Evolutionary conservation across 2,888 invertebrate species (phyloP), one percentile per base, ranked within the genome.

Genomic region (Clitarchus hookeri): DNA sequence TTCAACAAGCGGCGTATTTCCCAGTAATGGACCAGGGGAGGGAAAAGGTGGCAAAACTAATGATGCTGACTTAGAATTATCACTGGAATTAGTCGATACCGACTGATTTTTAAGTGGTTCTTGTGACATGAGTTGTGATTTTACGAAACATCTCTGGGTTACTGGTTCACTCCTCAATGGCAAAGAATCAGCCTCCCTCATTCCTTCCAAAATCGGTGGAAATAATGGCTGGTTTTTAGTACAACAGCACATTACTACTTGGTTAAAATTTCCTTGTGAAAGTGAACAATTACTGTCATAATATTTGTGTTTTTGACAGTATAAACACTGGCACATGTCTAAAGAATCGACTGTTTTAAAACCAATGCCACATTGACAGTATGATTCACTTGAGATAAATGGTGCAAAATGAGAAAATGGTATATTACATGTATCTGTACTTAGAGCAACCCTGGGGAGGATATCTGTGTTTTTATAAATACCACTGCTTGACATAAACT

Each of bases 1-100:
- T 88, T 97, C 97, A 25, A 97, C 95, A 77, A 97, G 92, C 84
- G 96, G 94, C 2, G 97, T 97, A 90, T 96, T 96, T 9, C 97
- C 97, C 44, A 97, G 92, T 88, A 96, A 92, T 0, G 97, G 97
- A 0, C 97, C 97, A 0, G 97, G 97, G 6, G 97, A 97, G 82
- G 96, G 96, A 84, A 96, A 91, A 0, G 96, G 96, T 26, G 86
- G 85, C 16, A 83, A 65, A 23, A 84, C 82, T 85, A 84, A 27
- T n/a, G n/a, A n/a, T 54, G 53, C 12, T 25, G 54, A 83, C 53
- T 77, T 84, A 13, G 27, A 53, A 84, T 82, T 44, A 16, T 85
- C 83, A 23, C 78, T 82, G 36, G 85, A 44, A 25, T 80, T 80
- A n/a, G 54, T 65, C 27, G 84, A 79, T n/a, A 44, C 26, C 44